Evolutionary conservation across 2,797 vertebrate species (phyloP).

Genomic region (Ctenopoma multispine): DNA sequence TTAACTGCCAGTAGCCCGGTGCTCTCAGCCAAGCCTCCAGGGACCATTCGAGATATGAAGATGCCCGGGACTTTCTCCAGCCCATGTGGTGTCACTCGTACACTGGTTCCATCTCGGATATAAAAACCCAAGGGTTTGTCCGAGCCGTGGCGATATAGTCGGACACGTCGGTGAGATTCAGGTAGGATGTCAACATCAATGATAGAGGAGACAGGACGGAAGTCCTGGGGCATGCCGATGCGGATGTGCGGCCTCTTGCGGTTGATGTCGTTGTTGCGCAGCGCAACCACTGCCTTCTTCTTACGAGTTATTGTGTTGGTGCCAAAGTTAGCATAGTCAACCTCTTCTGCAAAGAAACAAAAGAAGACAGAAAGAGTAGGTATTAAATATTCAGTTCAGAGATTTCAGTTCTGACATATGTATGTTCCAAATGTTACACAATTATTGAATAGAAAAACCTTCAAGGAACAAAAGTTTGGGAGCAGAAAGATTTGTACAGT

Average conservation of each 20-base stretch:
- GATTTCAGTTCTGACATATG: too few species aligned
- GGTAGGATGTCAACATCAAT: conserved; percentile 98
- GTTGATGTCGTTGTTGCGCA: conserved; percentile 91
- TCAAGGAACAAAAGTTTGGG: not conserved
- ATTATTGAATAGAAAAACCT: too few species aligned
- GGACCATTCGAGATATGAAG: conserved; percentile 98
- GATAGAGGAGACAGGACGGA: conserved; percentile 96
- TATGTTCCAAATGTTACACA: conserved; percentile 9
- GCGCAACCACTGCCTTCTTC: conserved; percentile 91
- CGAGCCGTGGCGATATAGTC: conserved; percentile 94
- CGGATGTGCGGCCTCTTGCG: conserved; percentile 93
- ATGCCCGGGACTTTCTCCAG: conserved; percentile 98
- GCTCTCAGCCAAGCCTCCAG: conserved; percentile 95
- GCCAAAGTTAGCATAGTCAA: conserved; percentile 92
- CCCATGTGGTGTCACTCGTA: conserved; percentile 94
- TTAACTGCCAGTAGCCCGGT: conserved; percentile 97
- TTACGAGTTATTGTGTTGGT: conserved; percentile 91
- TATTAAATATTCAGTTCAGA: not conserved
- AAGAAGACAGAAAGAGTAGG: conserved; percentile 3
- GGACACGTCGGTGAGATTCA: conserved; percentile 94
- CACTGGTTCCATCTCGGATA: conserved; percentile 95
- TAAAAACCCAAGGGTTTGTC: conserved; percentile 98
- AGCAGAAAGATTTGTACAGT: conserved; percentile 6
- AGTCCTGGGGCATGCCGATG: conserved; percentile 96
- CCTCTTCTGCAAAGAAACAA: conserved; percentile 88